Evolutionary conservation across 2,797 vertebrate species (phyloP).

Genomic region (Melopsittacus undulatus): DNA sequence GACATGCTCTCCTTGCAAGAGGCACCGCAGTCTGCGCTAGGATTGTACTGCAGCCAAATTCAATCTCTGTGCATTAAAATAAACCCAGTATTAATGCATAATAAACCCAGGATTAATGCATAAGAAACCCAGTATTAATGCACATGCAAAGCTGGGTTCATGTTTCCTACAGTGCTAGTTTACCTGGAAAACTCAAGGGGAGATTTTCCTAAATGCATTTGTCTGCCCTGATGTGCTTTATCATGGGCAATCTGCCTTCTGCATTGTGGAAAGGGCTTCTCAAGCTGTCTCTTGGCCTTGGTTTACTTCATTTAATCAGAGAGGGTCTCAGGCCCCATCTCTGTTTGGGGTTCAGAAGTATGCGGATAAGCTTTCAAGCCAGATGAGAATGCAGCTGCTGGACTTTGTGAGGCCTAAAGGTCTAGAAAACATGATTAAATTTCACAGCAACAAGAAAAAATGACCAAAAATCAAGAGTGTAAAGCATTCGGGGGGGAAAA

Average conservation of each 20-base stretch:
- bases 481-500: background rate
- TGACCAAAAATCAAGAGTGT: constrained; percentile 48
- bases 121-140: background rate
- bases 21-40: background rate
- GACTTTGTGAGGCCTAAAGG: constrained; percentile 59
- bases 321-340: background rate
- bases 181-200: background rate
- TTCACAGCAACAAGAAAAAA: constrained; percentile 76
- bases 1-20: background rate
- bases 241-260: background rate
- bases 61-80: background rate
- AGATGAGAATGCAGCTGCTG: constrained; percentile 70
- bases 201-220: background rate
- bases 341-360: constrained; percentile 38
- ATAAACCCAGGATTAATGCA: background rate
- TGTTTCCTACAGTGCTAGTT: background rate
- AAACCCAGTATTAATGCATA: background rate
- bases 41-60: constrained; percentile 1
- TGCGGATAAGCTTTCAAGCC: constrained; percentile 61
- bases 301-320: background rate
- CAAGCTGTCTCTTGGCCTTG: background rate
- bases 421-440: constrained; percentile 80
- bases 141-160: background rate
- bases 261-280: background rate
- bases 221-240: background rate